phyloP scores from a whole-genome alignment of 2,113 vertebrate genomes.

The Drymodes brunneopygia region DNA sequence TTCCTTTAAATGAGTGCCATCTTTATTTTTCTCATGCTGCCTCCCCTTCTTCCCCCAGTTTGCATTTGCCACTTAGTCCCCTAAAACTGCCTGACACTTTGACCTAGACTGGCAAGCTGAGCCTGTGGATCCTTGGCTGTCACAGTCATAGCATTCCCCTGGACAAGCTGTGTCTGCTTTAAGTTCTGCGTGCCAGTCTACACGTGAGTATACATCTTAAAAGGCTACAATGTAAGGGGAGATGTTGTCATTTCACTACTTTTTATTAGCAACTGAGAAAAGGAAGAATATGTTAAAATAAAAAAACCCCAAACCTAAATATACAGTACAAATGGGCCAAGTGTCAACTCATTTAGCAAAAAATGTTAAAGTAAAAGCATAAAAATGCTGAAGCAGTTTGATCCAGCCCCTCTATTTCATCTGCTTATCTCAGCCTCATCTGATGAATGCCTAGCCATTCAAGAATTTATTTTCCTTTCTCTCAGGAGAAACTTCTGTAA shows the following conservation, averaged over 20 bases:
- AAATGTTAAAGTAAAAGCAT: neutral
- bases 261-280: neutral
- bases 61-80: neutral
- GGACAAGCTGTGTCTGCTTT: neutral
- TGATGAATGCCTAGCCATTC: slow-evolving; percentile 1
- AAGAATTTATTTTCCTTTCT: slow-evolving; percentile 20
- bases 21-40: neutral
- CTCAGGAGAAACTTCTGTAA: slow-evolving; percentile 14
- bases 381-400: neutral
- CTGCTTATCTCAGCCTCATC: slow-evolving; percentile 17
- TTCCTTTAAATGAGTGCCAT: neutral
- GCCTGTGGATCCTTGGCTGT: neutral
- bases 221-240: neutral
- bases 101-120: neutral
- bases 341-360: neutral
- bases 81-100: neutral
- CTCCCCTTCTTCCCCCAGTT: neutral
- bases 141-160: neutral
- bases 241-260: neutral
- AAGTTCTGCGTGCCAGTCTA: neutral
- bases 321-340: neutral
- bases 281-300: neutral
- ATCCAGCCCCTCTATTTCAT: neutral
- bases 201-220: neutral
- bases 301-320: neutral